Base-by-base conservation (phyloP, 2,888 invertebrate species). In the Enchytraeus crypticus region DNA sequence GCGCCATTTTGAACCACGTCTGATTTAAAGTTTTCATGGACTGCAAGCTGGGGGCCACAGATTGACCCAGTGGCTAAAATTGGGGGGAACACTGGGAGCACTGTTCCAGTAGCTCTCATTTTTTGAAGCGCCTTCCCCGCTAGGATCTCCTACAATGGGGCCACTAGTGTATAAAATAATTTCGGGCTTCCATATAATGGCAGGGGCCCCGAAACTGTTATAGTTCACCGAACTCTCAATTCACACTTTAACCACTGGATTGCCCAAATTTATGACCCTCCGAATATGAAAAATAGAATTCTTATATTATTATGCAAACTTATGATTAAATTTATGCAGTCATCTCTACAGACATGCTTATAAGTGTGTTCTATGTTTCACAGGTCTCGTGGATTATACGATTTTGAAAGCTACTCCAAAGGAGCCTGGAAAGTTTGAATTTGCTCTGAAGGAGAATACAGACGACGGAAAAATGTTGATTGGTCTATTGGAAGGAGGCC, bases 301-400 rank as follows among this genome's bases (percentile, higher is more conserved):
- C 23, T 49, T 3, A 29, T 4, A 26, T 47, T 1, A 47, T 47
- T 23, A 11, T 23, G 21, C 23, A 46, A 5, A 3, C 8, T 46
- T 4, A 4, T 47, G n/a, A n/a, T n/a, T 47, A 27, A n/a, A n/a
- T 14, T n/a, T n/a, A n/a, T n/a, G n/a, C n/a, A n/a, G n/a, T n/a
- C n/a, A n/a, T n/a, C n/a, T n/a, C n/a, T n/a, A n/a, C n/a, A n/a
- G n/a, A n/a, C n/a, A n/a, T n/a, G n/a, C n/a, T n/a, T 4, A 3
- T 45, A 2, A 45, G 47, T 47, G 8, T 5, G 1, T 18, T 8
- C 23, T 14, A 26, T 47, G 18, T 5, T 47, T 18, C 5, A 11
- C 11, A 57, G 57, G 57, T 46, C 57, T 57, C 46, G 1, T 46
- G 5, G 57, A 57, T 2, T 57, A 27, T 46, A 57, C 57, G 29